Percentiles rank a stretch among this genome's conserved stretches.
These are phyloP conservation scores for Catharus bicknelli DNA, from an alignment of 2,113 vertebrate genomes.

Conservation along the genomic window DNA sequence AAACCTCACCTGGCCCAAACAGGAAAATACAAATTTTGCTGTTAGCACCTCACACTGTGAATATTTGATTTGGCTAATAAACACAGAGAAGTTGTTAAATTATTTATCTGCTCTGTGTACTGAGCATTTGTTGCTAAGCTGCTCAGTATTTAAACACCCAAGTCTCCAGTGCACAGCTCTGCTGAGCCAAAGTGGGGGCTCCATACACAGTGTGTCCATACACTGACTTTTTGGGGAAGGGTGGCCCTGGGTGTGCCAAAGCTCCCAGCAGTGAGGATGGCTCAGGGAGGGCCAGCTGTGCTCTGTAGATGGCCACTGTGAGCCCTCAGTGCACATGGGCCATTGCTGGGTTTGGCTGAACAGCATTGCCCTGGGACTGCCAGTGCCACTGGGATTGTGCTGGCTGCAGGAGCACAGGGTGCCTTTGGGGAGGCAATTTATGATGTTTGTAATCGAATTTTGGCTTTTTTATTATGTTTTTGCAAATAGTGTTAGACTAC, in stretches of 20 bases:
- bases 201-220: rapidly evolving
- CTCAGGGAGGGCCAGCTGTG: neutral
- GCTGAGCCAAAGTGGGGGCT: neutral
- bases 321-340: rapidly evolving
- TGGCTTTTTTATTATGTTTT: neutral
- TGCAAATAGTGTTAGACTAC: neutral
- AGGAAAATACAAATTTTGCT: slow-evolving; percentile 11
- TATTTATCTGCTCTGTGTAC: slow-evolving; percentile 14
- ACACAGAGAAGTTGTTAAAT: neutral
- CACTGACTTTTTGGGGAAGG: neutral
- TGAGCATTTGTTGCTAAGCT: slow-evolving; percentile 2
- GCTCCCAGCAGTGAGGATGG: neutral
- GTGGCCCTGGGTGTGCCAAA: neutral
- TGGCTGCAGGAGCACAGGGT: neutral
- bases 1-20: neutral
- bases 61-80: slow-evolving; percentile 41
- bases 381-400: neutral
- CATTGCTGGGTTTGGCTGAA: neutral
- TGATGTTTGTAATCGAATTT: neutral
- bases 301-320: neutral
- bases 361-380: neutral
- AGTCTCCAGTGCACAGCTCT: neutral
- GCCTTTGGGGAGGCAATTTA: neutral
- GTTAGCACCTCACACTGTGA: neutral
- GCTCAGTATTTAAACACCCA: neutral